phyloP scores from a whole-genome alignment of 2,113 vertebrate species.

The Callipepla squamata region DNA sequence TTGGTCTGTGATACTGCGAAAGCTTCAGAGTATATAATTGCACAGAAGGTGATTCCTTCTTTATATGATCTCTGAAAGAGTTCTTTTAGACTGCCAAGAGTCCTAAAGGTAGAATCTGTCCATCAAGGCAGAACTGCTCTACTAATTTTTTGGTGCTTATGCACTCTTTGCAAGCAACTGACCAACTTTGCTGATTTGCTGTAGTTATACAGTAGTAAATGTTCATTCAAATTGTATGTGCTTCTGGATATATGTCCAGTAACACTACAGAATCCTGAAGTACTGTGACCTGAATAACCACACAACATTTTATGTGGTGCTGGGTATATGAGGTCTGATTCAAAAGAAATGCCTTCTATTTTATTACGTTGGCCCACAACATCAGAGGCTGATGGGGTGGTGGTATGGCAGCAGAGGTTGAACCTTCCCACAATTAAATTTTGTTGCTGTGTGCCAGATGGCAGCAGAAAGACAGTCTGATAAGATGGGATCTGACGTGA shows the following conservation, averaged over 20 bases:
- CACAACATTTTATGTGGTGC: neutral
- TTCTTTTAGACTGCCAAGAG: neutral
- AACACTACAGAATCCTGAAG: neutral
- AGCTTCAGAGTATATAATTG: neutral
- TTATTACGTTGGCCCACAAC: too few relatives aligned
- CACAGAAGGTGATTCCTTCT: neutral
- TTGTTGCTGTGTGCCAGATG: too few relatives aligned
- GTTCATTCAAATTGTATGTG: neutral
- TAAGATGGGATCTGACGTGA: too few relatives aligned
- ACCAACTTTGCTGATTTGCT: neutral
- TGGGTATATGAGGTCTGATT: neutral
- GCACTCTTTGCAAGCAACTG: neutral
- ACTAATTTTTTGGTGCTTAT: slow-evolving; percentile 1
- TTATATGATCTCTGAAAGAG: neutral
- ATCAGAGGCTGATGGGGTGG: too few relatives aligned
- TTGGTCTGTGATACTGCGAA: neutral
- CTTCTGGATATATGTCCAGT: neutral
- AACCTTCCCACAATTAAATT: too few relatives aligned
- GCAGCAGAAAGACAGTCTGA: too few relatives aligned
- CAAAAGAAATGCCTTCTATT: too few relatives aligned
- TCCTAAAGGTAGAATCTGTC: neutral
- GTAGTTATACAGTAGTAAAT: neutral
- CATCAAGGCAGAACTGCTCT: neutral
- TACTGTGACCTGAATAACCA: neutral
- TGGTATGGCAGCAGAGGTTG: too few relatives aligned